These are phyloP conservation scores for Rhagium mordax DNA, from an alignment of 2,888 invertebrate species.

Conservation along the genomic window DNA sequence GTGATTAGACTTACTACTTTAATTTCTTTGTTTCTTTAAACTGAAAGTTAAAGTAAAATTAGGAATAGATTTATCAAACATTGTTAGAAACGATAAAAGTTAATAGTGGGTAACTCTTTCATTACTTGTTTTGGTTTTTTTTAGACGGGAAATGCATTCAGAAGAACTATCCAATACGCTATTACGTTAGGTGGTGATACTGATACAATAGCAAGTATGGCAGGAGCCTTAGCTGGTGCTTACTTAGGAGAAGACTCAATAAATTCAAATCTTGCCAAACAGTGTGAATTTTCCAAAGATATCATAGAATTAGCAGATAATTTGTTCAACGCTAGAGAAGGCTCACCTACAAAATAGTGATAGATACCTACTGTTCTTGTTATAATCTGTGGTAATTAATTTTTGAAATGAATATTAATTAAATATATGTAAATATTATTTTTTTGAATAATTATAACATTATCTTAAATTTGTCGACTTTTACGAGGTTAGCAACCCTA, in stretches of 20 bases:
- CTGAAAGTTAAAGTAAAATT: too few relatives aligned
- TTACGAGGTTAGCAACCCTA: too few relatives aligned
- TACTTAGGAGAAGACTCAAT: constrained; percentile 76
- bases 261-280: constrained; percentile 70
- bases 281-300: constrained; percentile 75
- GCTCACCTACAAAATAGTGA: constrained; percentile 1
- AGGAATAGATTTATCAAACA: too few relatives aligned
- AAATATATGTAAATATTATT: background rate
- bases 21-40: too few relatives aligned
- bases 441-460: background rate
- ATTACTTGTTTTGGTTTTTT: constrained; percentile 44
- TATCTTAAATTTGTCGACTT: background rate
- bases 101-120: too few relatives aligned
- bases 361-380: background rate
- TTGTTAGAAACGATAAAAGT: too few relatives aligned
- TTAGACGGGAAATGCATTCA: constrained; percentile 74
- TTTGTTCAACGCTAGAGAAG: constrained; percentile 59
- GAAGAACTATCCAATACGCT: constrained; percentile 79
- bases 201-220: constrained; percentile 85
- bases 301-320: constrained; percentile 73
- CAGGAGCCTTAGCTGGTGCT: constrained; percentile 80
- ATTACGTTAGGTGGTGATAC: constrained; percentile 84
- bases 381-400: background rate
- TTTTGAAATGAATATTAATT: background rate
- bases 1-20: too few relatives aligned